Base-by-base conservation (phyloP, 2,797 vertebrate genomes). In the Cichlasoma orientale region DNA sequence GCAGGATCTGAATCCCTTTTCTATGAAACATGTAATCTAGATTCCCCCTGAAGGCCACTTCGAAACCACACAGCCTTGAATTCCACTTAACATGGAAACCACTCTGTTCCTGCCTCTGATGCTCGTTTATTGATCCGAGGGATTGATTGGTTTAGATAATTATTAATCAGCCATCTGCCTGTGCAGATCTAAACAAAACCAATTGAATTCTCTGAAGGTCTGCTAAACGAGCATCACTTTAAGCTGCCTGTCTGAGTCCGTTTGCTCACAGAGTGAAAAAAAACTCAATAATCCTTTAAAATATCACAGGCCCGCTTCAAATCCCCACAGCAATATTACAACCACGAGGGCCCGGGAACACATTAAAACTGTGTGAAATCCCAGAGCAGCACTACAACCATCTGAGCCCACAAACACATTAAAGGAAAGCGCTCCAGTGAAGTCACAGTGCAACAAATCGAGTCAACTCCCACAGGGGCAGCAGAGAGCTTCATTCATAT, bases 311-410 rank as follows among this genome's bases (percentile, higher is more conserved):
- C 33, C 44, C 0, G 41, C 71, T 61, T 79, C 31, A 31, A 79
- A 84, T 76, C 82, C 85, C 82, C 56, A 31, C 52, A 68, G 89
- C 52, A 77, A 74, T 66, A 66, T 58, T 38, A 56, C 69, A 74
- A 57, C 68, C 77, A 70, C 4, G 19, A 73, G 52, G 61, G 68
- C 21, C 54, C 68, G 16, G 25, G 80, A 78, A 75, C 59, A 82
- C 63, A 50, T 82, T 74, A 4, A 58, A 63, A 47, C 41, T 4
- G 61, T 19, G 23, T 47, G 41, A 66, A 66, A 66, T 66, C 61
- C 61, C 41, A 27, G 23, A 66, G 61, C 23, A 66, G 38, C 61
- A 27, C 61, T 47, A 47, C 61, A 66, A 47, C 61, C 41, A 66
- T 66, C 61, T 66, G 36, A 56, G n/a, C 21, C 52, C 77, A 18